Base-by-base conservation (phyloP, 23 tunicate species). In the Phallusia fumigata region DNA sequence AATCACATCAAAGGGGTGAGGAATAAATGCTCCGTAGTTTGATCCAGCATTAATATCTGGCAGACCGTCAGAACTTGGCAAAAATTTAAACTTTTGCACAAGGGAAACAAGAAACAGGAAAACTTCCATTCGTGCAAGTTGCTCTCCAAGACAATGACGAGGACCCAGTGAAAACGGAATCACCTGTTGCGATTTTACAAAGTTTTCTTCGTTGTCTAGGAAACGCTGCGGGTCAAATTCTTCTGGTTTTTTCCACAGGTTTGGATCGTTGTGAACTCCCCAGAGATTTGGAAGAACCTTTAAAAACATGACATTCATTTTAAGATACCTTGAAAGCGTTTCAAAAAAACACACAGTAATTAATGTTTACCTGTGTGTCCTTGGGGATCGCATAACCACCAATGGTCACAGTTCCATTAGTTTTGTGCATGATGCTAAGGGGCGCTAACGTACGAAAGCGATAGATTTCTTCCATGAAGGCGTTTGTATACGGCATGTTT, bases 241-340 rank as follows among this genome's bases (percentile, higher is more conserved):
- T 18, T 83, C 80, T 26, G 80, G 86, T 18, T 83, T 36, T 36
- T 40, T 31, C 35, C 49, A 35, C 24, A 49, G 35, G 22, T 75
- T 51, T 53, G 83, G 72, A 64, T 83, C 40, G 53, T 83, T 79
- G 72, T 83, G 80, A 11, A 83, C 86, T 1, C 64, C 80, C 80
- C 80, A 83, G 21, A 83, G 10, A 33, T 83, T 83, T 10, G 80
- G 0, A 22, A 83, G 24, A 13, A 83, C 86, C 30, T 58, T 8
- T 22, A 58, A 58, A 1, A 21, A 21, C 69, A 24, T 6, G 28
- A 58, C 26, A 58, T n/a, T n/a, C n/a, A 16, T 22, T 58, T 58
- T 58, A 58, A 58, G 26, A 16, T 58, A 22, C 28, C 1, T 58
- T 22, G 26, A 21, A 22, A 22, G 13, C 16, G 3, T n/a, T n/a